Conservation (phyloP, 2,797 vertebrate species). For the Pipistrellus pygmaeus region DNA sequence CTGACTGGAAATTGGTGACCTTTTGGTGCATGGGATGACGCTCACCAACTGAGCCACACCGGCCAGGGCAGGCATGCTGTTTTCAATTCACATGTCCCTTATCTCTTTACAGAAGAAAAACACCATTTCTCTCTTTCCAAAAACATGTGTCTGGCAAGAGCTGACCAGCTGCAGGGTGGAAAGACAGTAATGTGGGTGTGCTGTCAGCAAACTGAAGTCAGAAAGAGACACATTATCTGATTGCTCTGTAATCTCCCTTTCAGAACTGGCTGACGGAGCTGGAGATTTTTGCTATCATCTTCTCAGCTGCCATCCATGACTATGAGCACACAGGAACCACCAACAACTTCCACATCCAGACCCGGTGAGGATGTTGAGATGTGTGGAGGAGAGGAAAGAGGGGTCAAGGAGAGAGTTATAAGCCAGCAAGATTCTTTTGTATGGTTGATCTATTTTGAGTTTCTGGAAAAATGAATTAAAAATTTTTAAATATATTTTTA, state of each 20-base stretch:
- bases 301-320: conserved; percentile 97
- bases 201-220: conserved; percentile 63
- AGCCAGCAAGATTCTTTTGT: neutral
- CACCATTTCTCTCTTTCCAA: neutral
- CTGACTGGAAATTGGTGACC: neutral
- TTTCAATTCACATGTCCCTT: neutral
- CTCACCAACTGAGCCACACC: neutral
- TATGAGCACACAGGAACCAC: conserved; percentile 98
- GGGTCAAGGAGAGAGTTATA: neutral
- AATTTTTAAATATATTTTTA: no score
- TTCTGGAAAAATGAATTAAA: conserved; percentile 10
- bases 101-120: neutral
- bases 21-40: neutral
- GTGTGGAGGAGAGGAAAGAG: neutral
- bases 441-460: neutral
- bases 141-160: conserved; percentile 63
- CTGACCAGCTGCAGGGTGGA: conserved; percentile 58
- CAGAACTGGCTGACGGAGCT: conserved; percentile 98
- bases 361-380: conserved; percentile 88
- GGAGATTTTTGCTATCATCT: conserved; percentile 97
- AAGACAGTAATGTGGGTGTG: neutral
- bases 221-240: conserved; percentile 72
- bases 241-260: conserved; percentile 81
- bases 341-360: conserved; percentile 99
- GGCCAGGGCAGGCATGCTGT: neutral